Base-by-base conservation (phyloP, 2,113 vertebrate species). In the Silurus asotus region DNA sequence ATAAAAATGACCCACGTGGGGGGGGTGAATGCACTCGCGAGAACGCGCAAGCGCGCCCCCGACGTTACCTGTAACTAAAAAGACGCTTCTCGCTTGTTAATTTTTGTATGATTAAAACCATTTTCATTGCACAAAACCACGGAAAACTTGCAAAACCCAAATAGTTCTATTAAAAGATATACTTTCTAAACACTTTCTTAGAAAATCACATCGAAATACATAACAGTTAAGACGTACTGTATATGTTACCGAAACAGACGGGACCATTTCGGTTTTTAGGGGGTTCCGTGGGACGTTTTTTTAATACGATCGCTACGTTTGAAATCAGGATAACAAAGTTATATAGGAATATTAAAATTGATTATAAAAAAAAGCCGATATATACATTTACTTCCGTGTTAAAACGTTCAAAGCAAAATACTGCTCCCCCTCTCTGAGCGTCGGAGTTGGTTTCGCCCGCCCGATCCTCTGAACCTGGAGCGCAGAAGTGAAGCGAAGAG, bases 241-340 rank as follows among this genome's bases (percentile, higher is more conserved):
- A 56, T 8, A 56, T n/a, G 14, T 56, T 37, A 75, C 69, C 69
- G 49, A 86, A 86, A 86, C 64, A 86, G 76, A 25, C 84, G 76
- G 28, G 2, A 86, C 84, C 84, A 86, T 56, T 14, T 85, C 48
- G 17, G 2, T 55, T 4, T 17, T 14, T 4, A 0, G 15, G 25
- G 51, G 51, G 74, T 13, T 2, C 28, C 23, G 0, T 2, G 10
- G 23, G n/a, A 67, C 10, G 25, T 2, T 28, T 0, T 1, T 70
- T 45, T 1, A 48, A 20, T 20, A 48, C 49, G 4, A 49, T 20
- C 48, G 15, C 17, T 2, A 20, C n/a, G n/a, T 76, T 13, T 51
- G n/a, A 49, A 75, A 53, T 53, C 20, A 75, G 19, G 1, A 53
- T 7, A 14, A 25, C 8, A 25, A 14, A 14, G 6, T 3, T 53